Base-by-base conservation (phyloP, 2,113 vertebrate species). In the Oryctolagus cuniculus region DNA sequence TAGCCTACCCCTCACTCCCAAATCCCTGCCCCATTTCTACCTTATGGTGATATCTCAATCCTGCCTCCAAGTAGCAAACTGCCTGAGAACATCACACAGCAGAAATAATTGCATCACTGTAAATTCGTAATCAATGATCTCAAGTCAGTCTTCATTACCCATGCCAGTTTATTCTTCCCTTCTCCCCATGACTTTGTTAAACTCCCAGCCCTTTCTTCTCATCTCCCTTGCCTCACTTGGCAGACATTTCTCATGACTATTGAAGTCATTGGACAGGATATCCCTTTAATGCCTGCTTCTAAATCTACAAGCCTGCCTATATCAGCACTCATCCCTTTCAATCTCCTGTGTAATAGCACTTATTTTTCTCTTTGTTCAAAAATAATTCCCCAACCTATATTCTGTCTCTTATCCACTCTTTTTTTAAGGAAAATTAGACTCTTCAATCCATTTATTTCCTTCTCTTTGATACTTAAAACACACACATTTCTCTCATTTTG, bases 361-460 rank as follows among this genome's bases (percentile, higher is more conserved):
- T 9, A 17, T 77, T 34, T 79, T 29, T 82, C 22, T 61, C 12
- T 17, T 63, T n/a, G 24, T 3, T 21, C 11, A 38, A 66, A 67
- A 6, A 49, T 44, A 61, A 51, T 38, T 79, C 17, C 36, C 79
- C 69, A 67, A 72, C 44, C 53, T 94, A 25, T 31, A 51, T 4
- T 55, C 31, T 72, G 22, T 6, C 38, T 53, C 12, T 70, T 84
- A 51, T 64, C 34, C 22, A 72, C 70, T 69, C 21, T 74, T 72
- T 85, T 64, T 36, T 36, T 31, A 25, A 63, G 31, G 38, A 61
- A 90, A 87, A 83, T 82, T 38, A 49, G 82, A 78, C 77, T 64
- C 25, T 70, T 90, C 44, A 10, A 67, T 86, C 78, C 10, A 34
- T 94, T 95, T 58, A 92, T 74, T 61, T 78, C 36, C 69, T 90